Base-by-base conservation (phyloP, 1,140 invertebrate genomes). In the Calosoma granatense region DNA sequence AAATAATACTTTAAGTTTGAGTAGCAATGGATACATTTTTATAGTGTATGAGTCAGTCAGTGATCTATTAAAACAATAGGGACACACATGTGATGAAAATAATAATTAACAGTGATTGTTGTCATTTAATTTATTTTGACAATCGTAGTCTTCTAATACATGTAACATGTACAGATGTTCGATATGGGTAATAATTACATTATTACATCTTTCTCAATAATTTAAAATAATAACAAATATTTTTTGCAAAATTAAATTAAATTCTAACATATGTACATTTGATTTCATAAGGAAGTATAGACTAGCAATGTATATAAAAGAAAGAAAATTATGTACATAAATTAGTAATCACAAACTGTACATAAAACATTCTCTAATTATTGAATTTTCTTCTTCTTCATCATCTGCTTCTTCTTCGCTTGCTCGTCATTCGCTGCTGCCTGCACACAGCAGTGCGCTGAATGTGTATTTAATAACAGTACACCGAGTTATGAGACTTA, bases 101-200 rank as follows among this genome's bases (percentile, higher is more conserved):
- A n/a, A n/a, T n/a, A n/a, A n/a, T n/a, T n/a, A n/a, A n/a, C n/a
- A n/a, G n/a, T n/a, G n/a, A n/a, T n/a, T n/a, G n/a, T n/a, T n/a
- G n/a, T 36, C 17, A 9, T 12, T 47, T 47, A 11, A 47, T 47
- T 47, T 47, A 47, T 47, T 47, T 47, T 47, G 17, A 12, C 41
- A 17, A 11, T 47, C 41, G 41, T 47, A 47, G 41, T 47, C 41
- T n/a, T 47, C 41, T 47, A 47, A 47, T 47, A 47, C 41, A 47
- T 47, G 41, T 47, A 47, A 47, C 41, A 47, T 47, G 41, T 47
- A 47, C 41, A 47, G 41, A 47, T 47, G 41, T 47, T 47, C 41
- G 41, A 47, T 47, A 47, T 47, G 41, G 9, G 41, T 47, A 47
- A 47, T 47, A 47, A 47, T 47, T 47, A 47, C 17, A 47, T 47